Conservation (phyloP, 2,113 vertebrate species). For the Anas platyrhynchos region DNA sequence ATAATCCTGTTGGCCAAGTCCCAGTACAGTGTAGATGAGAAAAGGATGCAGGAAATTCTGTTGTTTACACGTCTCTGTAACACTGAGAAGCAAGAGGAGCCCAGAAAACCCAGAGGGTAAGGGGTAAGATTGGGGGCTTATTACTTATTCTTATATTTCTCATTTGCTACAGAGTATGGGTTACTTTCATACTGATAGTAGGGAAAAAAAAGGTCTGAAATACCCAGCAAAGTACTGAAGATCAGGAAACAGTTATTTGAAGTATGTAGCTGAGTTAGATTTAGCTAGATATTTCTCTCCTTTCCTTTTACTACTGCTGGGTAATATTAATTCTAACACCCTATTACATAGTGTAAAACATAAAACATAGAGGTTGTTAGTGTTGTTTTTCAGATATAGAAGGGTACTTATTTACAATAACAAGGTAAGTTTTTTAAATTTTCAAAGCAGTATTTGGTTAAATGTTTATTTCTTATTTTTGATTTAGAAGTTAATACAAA, state of each 20-base stretch:
- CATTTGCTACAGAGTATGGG: not conserved
- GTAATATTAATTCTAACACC: not conserved
- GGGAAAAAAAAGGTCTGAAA: not conserved
- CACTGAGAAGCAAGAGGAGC: constrained; percentile 55
- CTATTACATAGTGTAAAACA: not conserved
- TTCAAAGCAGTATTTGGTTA: not conserved
- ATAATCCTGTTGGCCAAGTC: constrained; percentile 73
- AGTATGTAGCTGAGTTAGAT: not conserved
- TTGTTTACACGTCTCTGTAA: constrained; percentile 76
- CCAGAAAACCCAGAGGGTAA: constrained; percentile 71
- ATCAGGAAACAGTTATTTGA: not conserved
- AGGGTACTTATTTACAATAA: not conserved
- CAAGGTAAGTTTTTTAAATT: constrained; percentile 7
- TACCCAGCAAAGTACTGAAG: not conserved
- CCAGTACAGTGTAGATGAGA: constrained; percentile 72
- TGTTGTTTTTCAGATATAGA: not conserved
- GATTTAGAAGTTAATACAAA: not conserved
- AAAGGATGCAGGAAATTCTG: constrained; percentile 78
- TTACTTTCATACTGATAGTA: not conserved
- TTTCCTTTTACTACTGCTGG: not conserved
- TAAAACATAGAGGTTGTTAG: not conserved
- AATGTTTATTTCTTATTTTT: not conserved
- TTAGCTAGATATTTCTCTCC: not conserved
- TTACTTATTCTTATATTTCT: constrained; percentile 43
- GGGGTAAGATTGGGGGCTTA: constrained; percentile 59